A percentile compares a stretch with the other conserved stretches of the same genome.
Conservation (phyloP, 2,888 invertebrate genomes). For the Oligia strigilis region DNA sequence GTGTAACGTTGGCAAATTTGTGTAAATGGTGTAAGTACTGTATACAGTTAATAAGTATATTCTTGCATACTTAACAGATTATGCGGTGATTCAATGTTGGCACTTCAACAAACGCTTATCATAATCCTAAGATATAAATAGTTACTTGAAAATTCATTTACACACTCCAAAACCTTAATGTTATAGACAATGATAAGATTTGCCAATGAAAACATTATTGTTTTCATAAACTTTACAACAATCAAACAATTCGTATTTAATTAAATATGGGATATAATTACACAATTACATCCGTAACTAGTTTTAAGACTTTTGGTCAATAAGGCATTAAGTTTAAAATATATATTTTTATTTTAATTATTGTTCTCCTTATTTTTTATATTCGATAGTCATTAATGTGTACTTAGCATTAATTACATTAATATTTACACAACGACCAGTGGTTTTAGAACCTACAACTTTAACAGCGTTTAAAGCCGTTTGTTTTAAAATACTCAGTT, state of each 20-base stretch:
- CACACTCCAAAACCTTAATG: constrained; percentile 74
- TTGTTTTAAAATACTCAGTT: constrained; percentile 70
- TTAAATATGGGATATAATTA: constrained; percentile 84
- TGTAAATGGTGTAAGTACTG: constrained; percentile 54
- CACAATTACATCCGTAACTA: constrained; percentile 87
- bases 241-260: constrained; percentile 86
- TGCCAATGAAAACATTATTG: constrained; percentile 81
- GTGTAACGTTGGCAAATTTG: constrained; percentile 45
- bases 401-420: constrained; percentile 84
- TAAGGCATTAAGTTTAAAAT: constrained; percentile 91
- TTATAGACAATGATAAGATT: constrained; percentile 85
- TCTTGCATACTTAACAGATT: constrained; percentile 51
- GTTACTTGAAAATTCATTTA: constrained; percentile 74
- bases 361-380: constrained; percentile 89
- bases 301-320: constrained; percentile 91
- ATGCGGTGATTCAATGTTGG: constrained; percentile 66
- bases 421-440: constrained; percentile 84
- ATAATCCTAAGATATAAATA: constrained; percentile 76
- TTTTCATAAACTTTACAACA: constrained; percentile 88
- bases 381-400: constrained; percentile 83
- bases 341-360: constrained; percentile 89
- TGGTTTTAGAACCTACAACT: constrained; percentile 66
- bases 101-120: constrained; percentile 70
- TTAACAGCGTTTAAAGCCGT: constrained; percentile 61
- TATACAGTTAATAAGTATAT: constrained; percentile 40